Percentiles rank a stretch among this genome's conserved stretches.
Conservation (phyloP, 2,888 invertebrate species). For the Capitulum mitella region DNA sequence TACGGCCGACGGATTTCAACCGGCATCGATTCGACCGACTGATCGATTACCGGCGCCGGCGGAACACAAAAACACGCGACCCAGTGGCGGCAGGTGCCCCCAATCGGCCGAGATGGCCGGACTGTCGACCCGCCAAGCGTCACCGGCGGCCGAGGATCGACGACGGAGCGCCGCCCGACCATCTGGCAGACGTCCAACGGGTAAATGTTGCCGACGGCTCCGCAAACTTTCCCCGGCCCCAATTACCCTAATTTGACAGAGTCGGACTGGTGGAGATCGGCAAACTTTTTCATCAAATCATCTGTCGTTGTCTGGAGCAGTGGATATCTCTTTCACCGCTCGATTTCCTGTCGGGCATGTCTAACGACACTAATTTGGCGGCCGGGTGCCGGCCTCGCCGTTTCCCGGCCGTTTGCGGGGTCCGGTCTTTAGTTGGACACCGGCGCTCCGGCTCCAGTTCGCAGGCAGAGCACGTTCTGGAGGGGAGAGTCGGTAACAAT, state of each 20-base stretch:
- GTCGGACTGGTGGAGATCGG: conserved; percentile 7
- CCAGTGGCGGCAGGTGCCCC: too few relatives aligned
- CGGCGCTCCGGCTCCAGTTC: neutral
- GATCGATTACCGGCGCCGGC: neutral
- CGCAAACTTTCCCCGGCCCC: neutral
- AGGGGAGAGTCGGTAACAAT: conserved; percentile 17
- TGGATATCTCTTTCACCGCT: neutral
- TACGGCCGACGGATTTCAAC: neutral
- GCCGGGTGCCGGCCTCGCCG: neutral
- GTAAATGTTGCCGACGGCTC: neutral
- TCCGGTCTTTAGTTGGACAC: neutral
- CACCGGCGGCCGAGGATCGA: neutral
- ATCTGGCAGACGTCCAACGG: neutral
- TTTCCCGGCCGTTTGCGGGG: neutral
- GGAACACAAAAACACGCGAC: neutral
- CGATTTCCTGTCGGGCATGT: neutral
- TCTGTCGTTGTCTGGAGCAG: neutral
- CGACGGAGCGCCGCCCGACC: neutral
- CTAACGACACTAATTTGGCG: conserved; percentile 9
- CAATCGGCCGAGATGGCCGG: neutral
- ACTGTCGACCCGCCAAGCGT: neutral
- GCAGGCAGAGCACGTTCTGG: neutral
- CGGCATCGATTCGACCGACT: neutral
- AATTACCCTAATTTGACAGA: conserved; percentile 21
- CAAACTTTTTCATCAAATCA: conserved; percentile 19